Conservation (phyloP, 2,797 vertebrate species). For the Acrossocheilus wenchowensis region DNA sequence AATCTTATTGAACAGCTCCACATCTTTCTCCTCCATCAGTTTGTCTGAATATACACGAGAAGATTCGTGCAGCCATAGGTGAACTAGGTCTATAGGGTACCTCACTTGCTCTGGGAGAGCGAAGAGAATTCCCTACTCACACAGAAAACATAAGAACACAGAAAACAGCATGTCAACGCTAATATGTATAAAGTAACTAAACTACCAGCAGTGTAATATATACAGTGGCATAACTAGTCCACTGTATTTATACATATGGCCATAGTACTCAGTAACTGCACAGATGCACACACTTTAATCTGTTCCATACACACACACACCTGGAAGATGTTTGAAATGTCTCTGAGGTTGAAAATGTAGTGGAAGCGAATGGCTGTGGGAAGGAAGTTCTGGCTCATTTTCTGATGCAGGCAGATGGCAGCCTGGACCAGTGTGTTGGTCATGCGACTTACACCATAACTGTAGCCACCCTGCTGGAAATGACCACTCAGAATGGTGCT, state of each 20-base stretch:
- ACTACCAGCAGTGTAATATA: not conserved
- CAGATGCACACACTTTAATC: not conserved
- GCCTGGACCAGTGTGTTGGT: constrained; percentile 75
- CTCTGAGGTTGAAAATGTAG: constrained; percentile 84
- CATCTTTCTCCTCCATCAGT: constrained; percentile 79
- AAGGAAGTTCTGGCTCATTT: constrained; percentile 86
- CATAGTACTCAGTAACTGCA: not conserved
- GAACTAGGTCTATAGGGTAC: constrained; percentile 74
- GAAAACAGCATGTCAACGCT: not conserved
- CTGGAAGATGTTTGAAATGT: constrained; percentile 81
- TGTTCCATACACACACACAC: constrained; percentile 51
- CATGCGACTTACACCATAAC: constrained; percentile 80
- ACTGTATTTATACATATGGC: not conserved
- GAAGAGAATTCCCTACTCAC: constrained; percentile 73
- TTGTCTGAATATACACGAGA: constrained; percentile 78
- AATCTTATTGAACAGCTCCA: constrained; percentile 78
- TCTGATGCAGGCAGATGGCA: constrained; percentile 83
- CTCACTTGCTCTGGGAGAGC: constrained; percentile 70
- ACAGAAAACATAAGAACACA: constrained; percentile 47
- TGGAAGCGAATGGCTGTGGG: constrained; percentile 82
- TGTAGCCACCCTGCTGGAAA: constrained; percentile 83
- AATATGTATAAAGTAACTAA: not conserved
- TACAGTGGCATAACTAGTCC: not conserved
- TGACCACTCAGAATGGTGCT: constrained; percentile 81
- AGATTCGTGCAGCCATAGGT: constrained; percentile 77